Evolutionary conservation across 2,888 invertebrate species (phyloP).

Genomic region (Perithous albicinctus): DNA sequence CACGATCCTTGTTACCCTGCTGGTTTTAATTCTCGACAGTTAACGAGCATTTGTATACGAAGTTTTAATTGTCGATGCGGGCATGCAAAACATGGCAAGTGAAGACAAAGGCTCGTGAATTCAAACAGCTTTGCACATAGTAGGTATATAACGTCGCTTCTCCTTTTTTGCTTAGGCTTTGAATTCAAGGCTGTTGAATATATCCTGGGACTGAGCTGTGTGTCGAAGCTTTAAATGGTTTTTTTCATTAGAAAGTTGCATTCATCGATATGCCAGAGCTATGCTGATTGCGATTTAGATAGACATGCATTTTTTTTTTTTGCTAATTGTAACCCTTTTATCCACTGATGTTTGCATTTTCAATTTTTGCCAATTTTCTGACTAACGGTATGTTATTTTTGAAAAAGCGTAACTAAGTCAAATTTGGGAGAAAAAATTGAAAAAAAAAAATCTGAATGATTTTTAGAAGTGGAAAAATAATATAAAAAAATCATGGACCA

Average conservation of each 20-base stretch:
- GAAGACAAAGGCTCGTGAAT: constrained; percentile 45
- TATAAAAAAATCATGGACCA: no score
- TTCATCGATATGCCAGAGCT: constrained; percentile 4
- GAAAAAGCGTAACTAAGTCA: no score
- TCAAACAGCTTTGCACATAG: constrained; percentile 52
- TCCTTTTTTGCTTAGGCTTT: constrained; percentile 28
- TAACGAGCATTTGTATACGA: constrained; percentile 24
- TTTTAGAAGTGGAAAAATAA: no score
- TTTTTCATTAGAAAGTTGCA: constrained; percentile 27
- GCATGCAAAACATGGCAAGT: constrained; percentile 48
- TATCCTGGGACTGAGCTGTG: constrained; percentile 27
- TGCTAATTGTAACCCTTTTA: constrained; percentile 13
- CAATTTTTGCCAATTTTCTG: no score
- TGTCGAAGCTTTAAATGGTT: constrained; percentile 6
- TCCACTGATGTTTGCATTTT: background rate
- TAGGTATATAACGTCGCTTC: constrained; percentile 27
- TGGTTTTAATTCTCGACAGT: constrained; percentile 18
- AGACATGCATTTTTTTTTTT: constrained; percentile 21
- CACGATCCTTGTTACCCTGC: constrained; percentile 17
- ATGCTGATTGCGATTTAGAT: background rate
- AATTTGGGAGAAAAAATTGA: no score
- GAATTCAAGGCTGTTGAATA: constrained; percentile 20
- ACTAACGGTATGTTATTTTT: no score
- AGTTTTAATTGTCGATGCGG: constrained; percentile 35
- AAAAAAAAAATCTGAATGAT: no score